phyloP scores from a whole-genome alignment of 2,888 invertebrate species.

The Drosophila parthenogenetica region DNA sequence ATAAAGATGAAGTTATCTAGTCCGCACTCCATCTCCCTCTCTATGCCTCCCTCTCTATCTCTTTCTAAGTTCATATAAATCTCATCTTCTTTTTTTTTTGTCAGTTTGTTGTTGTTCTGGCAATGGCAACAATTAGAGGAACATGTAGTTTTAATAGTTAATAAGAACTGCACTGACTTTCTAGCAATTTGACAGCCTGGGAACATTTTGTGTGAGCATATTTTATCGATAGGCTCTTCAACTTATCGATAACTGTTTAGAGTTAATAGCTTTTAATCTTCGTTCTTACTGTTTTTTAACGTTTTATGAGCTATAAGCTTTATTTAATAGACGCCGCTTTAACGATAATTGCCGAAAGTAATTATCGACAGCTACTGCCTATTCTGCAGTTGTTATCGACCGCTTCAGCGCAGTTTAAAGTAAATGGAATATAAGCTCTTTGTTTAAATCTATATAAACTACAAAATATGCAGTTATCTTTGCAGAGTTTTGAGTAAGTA shows the following conservation, averaged over 20 bases:
- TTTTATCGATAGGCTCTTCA: neutral
- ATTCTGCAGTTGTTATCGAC: neutral
- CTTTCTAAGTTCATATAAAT: constrained; percentile 37
- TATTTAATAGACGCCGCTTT: neutral
- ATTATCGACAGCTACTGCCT: neutral
- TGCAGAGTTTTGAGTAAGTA: too few relatives aligned
- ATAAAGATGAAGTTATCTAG: constrained; percentile 54
- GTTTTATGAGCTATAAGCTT: neutral
- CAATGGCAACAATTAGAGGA: constrained; percentile 66
- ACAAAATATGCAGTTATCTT: too few relatives aligned
- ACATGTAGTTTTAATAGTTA: constrained; percentile 52
- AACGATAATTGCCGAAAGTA: neutral
- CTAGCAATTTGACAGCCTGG: constrained; percentile 24
- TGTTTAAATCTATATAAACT: neutral
- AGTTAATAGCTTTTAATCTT: neutral
- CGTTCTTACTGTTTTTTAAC: neutral
- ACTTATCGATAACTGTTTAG: neutral
- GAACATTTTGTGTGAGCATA: constrained; percentile 8
- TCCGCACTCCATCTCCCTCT: constrained; percentile 22
- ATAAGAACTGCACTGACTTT: constrained; percentile 25
- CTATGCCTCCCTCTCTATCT: neutral
- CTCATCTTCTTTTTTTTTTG: constrained; percentile 22
- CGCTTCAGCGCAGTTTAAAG: neutral
- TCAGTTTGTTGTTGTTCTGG: constrained; percentile 26
- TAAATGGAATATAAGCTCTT: neutral